phyloP scores from a whole-genome alignment of 2,797 vertebrate genomes.

The Cuniculus paca region DNA sequence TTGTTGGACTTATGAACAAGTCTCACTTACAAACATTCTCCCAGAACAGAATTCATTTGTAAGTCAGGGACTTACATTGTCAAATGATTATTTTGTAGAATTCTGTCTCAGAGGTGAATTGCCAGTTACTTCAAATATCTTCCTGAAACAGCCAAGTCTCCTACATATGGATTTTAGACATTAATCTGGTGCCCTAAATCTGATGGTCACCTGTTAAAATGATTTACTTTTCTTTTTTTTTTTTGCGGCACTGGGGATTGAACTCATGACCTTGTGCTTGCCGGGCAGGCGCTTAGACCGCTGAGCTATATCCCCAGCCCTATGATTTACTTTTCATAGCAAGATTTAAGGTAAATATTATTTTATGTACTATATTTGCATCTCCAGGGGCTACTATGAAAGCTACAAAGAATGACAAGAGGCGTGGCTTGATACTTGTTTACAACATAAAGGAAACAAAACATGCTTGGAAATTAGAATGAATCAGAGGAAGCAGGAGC shows the following conservation, averaged over 20 bases:
- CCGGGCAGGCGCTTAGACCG: too few relatives aligned
- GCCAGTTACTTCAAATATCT: background rate
- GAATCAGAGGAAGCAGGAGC: background rate
- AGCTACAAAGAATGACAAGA: background rate
- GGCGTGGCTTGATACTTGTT: background rate
- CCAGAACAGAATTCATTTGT: background rate
- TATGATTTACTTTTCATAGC: constrained; percentile 5
- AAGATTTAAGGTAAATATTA: background rate
- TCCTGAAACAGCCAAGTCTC: constrained; percentile 2
- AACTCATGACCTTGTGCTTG: too few relatives aligned
- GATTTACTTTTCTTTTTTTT: constrained; percentile 27
- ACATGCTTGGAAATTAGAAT: background rate
- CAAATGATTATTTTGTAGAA: constrained; percentile 47
- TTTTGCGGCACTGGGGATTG: too few relatives aligned
- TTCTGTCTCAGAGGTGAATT: constrained; percentile 25
- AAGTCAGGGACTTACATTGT: background rate
- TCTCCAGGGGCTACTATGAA: background rate
- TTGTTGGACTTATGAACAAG: background rate
- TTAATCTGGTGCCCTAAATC: background rate
- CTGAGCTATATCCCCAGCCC: too few relatives aligned
- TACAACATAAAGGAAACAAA: constrained; percentile 19
- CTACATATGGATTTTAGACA: background rate
- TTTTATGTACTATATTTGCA: background rate
- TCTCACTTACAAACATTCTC: background rate
- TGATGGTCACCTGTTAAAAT: constrained; percentile 11